Evolutionary conservation across 2,113 vertebrate genomes (phyloP), one percentile per base, ranked within the genome.

Genomic region (Amazona guildingii): DNA sequence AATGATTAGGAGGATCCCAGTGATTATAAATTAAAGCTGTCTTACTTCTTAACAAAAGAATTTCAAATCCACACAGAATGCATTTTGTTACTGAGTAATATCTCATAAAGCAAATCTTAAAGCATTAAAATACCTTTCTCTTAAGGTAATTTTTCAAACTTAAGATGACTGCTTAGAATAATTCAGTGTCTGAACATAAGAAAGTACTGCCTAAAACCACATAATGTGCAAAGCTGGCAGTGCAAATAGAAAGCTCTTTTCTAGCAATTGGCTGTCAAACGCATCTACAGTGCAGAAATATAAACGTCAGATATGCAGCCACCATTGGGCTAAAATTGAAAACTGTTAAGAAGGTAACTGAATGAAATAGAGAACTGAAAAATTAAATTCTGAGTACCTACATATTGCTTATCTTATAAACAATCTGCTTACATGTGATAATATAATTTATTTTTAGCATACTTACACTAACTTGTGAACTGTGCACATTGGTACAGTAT

Each of bases 201-300:
- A 81, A 92, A 95, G 82, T 46, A 87, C 44, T 59, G 77, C 88
- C 74, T 92, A 89, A 97, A 93, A 86, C 72, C 66, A 73, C 69
- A 74, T 84, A 94, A 97, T 83, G 44, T 82, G 88, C 64, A 96
- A 90, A 88, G 76, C 46, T 94, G 95, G 84, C 92, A 96, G 70
- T 75, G 91, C 79, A 96, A 96, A 95, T 43, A 97, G 88, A 85
- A 96, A 91, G 66, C 83, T 81, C 85, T 92, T 74, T 91, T 78
- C 76, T 75, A 88, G 97, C 76, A 80, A 94, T 28, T 95, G 94
- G 84, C 92, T 97, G 91, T 87, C 90, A 92, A 92, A 94, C 94
- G 92, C 43, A 93, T 86, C 95, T 73, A 76, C 82, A 92, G 92
- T 90, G 63, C 81, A 90, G 96, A 95, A 93, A 95, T 94, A 94